Evolutionary conservation across 2,888 invertebrate genomes (phyloP), one percentile per base, ranked within the genome.

Genomic region (Andrena minutula): DNA sequence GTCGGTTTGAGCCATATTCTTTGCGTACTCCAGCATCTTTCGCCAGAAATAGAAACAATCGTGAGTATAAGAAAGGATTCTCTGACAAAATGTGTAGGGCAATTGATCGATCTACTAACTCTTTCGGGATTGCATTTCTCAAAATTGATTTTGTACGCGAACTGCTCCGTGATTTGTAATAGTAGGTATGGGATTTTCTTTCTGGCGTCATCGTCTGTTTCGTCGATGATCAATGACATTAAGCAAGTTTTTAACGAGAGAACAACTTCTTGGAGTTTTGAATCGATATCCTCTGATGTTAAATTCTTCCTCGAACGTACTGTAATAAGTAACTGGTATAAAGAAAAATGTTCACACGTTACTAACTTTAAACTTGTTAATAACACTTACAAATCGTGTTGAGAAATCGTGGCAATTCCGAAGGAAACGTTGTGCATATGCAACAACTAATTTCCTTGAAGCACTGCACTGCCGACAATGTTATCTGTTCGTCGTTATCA

Each of bases 391-490:
- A 93, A 58, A 94, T 90, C 83, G 89, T 89, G 66, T 89, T 87
- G 20, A 95, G 90, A 90, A 95, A 95, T 5, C 87, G 85, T 6
- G 92, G 79, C 3, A 95, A 90, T 85, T 94, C 93, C 74, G 93
- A 94, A 47, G 94, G 89, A 6, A 89, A 87, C 12, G 75, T 73
- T 0, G 89, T 90, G 72, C 91, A 93, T 68, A 95, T 90, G 26
- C 94, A 78, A 66, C 90, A 90, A 76, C 88, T 95, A 63, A 92
- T 94, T 92, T 87, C 93, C 83, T 91, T 95, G 93, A 94, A 96
- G 88, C 96, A 95, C 88, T 96, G 96, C 23, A 96, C 83, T 71
- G 95, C 95, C 1, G 94, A 90, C 66, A 95, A 89, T 0, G 95
- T 95, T 0, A 95, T 95, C 63, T 94, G 93, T 51, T 95, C 94